Evolutionary conservation across 2,888 invertebrate genomes (phyloP).

Genomic region (Machimus atricapillus): DNA sequence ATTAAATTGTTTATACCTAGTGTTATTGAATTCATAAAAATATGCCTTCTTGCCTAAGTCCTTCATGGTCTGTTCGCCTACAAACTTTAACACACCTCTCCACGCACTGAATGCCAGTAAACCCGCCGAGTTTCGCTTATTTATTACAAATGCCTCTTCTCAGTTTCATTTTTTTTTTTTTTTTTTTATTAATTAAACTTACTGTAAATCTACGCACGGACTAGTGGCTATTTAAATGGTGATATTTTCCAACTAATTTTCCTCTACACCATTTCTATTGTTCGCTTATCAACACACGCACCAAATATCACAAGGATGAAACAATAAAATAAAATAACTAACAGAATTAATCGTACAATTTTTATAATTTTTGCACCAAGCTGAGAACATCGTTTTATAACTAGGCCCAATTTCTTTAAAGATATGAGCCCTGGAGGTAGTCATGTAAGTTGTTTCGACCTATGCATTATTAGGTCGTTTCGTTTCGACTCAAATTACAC

Average conservation of each 20-base stretch:
- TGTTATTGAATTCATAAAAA: slow-evolving; percentile 22
- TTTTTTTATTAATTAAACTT: background rate
- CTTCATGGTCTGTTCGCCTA: background rate
- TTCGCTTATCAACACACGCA: background rate
- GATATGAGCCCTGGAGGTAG: background rate
- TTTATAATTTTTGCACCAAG: background rate
- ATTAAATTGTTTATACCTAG: background rate
- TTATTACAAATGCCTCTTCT: background rate
- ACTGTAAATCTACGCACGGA: slow-evolving; percentile 11
- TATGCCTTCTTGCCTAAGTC: background rate
- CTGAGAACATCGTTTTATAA: background rate
- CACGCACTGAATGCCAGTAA: background rate
- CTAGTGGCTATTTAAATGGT: slow-evolving; percentile 17
- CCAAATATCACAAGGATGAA: background rate
- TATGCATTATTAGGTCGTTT: no score
- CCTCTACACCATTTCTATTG: background rate
- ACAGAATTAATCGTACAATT: background rate
- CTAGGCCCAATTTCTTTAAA: background rate
- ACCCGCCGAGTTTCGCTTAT: background rate
- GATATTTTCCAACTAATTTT: background rate
- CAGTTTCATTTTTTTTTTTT: no score
- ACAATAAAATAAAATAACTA: background rate
- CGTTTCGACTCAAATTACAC: no score
- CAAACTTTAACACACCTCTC: background rate
- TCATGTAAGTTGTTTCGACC: no score